These are phyloP conservation scores for Epiblema foenella DNA, from an alignment of 2,888 invertebrate genomes.

Conservation along the genomic window DNA sequence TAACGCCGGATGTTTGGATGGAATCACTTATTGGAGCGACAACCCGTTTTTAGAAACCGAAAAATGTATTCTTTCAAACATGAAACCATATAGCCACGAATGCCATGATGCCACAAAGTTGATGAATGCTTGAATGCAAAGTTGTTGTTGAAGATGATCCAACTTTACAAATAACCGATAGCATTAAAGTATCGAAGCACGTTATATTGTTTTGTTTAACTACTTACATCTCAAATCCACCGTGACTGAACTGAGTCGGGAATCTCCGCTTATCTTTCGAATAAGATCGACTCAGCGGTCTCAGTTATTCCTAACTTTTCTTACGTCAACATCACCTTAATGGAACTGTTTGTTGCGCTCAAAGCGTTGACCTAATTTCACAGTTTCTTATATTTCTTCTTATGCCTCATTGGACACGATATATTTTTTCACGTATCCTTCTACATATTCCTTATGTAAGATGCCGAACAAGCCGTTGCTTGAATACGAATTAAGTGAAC, in stretches of 20 bases:
- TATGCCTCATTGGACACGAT: slow-evolving; percentile 47
- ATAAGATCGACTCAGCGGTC: slow-evolving; percentile 6
- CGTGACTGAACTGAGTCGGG: slow-evolving; percentile 6
- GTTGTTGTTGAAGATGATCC: neutral
- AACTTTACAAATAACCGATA: neutral
- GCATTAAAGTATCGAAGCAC: slow-evolving; percentile 3
- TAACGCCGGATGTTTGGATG: slow-evolving; percentile 65
- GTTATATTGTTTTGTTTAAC: slow-evolving; percentile 21
- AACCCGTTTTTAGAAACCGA: slow-evolving; percentile 36
- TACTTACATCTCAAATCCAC: neutral
- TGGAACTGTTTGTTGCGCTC: slow-evolving; percentile 34
- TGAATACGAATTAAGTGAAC: slow-evolving; percentile 35
- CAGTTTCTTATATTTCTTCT: slow-evolving; percentile 44
- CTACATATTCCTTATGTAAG: slow-evolving; percentile 31
- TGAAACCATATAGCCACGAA: no score
- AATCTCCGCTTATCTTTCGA: slow-evolving; percentile 24
- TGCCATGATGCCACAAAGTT: neutral
- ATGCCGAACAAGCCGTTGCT: slow-evolving; percentile 27
- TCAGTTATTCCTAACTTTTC: slow-evolving; percentile 10
- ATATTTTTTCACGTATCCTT: slow-evolving; percentile 42
- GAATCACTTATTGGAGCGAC: slow-evolving; percentile 62
- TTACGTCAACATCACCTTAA: slow-evolving; percentile 34
- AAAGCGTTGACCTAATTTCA: slow-evolving; percentile 43
- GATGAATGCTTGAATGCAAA: slow-evolving; percentile 5
- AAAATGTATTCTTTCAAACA: slow-evolving; percentile 1